Evolutionary conservation across 2,113 vertebrate genomes (phyloP), one percentile per base, ranked within the genome.

Genomic region (Rhizomys pruinosus): DNA sequence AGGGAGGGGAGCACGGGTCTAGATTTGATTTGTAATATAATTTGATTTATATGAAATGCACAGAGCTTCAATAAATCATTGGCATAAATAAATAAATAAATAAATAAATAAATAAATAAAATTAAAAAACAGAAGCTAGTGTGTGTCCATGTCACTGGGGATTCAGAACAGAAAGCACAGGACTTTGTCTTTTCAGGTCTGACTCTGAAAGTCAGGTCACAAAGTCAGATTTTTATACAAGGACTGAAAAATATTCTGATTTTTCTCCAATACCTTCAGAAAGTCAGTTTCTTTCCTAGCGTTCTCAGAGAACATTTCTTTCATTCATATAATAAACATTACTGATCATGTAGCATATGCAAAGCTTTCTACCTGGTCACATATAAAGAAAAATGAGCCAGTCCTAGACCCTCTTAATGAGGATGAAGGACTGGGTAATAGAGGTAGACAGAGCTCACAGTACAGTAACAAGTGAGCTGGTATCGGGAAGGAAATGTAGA

Each of bases 161-260:
- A 57, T 77, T 25, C 12, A 79, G 88, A 94, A 76, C 8, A 95
- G 37, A 80, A 90, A 89, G n/a, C n/a, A n/a, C n/a, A n/a, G n/a
- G n/a, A n/a, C n/a, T n/a, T n/a, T n/a, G n/a, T n/a, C 42, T 89
- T 92, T 64, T 34, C n/a, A 82, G 47, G 3, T 37, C 44, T 95
- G 4, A 23, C 25, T 74, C 20, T 94, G 39, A 81, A 93, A 89
- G 32, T 76, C 52, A 2, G 29, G 6, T 69, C 2, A 39, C 78
- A 4, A 78, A 93, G n/a, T 3, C 55, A 73, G 61, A 63, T 63
- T 66, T 87, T 95, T 93, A 52, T 37, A 87, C 34, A 25, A 94
- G 34, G 9, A 78, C 10, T 84, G 34, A 37, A 12, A 78, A 82
- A 80, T 68, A 94, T 32, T 85, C 25, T 72, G 57, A 87, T 85